Evolutionary conservation across 2,113 vertebrate species (phyloP), one percentile per base, ranked within the genome.

Genomic region (Phocoena phocoena): DNA sequence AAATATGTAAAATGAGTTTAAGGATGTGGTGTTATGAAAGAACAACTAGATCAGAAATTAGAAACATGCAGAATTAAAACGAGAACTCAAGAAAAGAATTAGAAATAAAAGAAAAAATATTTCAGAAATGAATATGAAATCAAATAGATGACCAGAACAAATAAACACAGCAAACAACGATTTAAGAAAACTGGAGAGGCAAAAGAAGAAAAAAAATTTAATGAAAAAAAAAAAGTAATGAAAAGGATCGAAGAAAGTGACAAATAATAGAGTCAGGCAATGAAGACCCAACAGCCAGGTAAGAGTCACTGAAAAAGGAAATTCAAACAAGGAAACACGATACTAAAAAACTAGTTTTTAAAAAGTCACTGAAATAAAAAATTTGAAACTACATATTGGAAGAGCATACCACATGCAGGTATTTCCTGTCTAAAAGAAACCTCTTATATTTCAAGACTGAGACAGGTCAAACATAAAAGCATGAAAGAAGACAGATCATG

Each of bases 71-170:
- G 31, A 79, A 79, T 73, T 96, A 70, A 95, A 90, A 95, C 15
- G 47, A 95, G 31, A 73, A 91, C 65, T 84, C 62, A 41, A 23
- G 31, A 58, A 93, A 77, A 77, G 25, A 55, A 90, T 81, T 14
- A 89, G 67, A 85, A 92, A 89, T 67, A 80, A 58, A 85, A 47
- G 6, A 68, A 88, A 79, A 97, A 80, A 60, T 77, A 36, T 23
- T 68, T 95, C 68, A 77, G 55, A 96, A 95, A 58, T 87, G 6
- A 84, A 58, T 68, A 89, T 18, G 28, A 94, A 83, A 91, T 86
- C 62, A 92, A 76, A 76, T 23, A 31, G 58, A 94, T 82, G 36
- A 86, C 18, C 67, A 63, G 12, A 94, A 71, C 11, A 80, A 95
- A 81, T 36, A 87, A 91, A 70, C 25, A 53, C 28, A 68, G 65